A percentile compares a stretch with the other conserved stretches of the same genome.
Evolutionary conservation across 2,113 vertebrate species (phyloP).

Genomic region (Corythornis cristatus): DNA sequence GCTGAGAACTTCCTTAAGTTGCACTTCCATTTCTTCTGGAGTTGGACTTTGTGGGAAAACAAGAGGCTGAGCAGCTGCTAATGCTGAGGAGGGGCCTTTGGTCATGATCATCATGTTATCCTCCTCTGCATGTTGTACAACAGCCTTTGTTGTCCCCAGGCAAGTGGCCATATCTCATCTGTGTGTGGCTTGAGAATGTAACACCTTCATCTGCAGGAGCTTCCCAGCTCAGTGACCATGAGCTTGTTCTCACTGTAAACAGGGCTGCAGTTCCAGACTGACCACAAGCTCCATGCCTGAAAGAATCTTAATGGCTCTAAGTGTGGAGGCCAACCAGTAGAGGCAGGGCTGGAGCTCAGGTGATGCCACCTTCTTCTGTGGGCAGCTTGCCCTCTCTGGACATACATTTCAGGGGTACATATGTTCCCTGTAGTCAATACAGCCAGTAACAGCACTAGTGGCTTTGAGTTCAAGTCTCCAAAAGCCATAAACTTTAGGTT

Average conservation of each 20-base stretch:
- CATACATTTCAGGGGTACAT: no score
- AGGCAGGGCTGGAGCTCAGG: neutral
- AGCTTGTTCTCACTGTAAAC: neutral
- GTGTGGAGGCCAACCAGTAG: rapidly evolving
- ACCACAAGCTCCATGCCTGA: neutral
- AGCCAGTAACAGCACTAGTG: rapidly evolving
- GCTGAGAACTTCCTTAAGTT: constrained; percentile 38
- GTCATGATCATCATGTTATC: neutral
- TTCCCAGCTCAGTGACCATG: rapidly evolving
- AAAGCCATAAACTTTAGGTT: neutral
- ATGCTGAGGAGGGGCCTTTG: neutral
- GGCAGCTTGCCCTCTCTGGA: neutral
- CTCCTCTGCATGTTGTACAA: rapidly evolving
- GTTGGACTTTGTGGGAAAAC: constrained; percentile 37
- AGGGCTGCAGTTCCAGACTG: neutral
- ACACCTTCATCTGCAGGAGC: neutral
- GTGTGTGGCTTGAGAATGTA: neutral
- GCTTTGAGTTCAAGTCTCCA: neutral
- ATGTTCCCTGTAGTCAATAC: neutral
- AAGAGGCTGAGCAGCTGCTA: constrained; percentile 10
- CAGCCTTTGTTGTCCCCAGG: neutral
- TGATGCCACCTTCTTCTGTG: rapidly evolving
- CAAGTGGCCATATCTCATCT: neutral
- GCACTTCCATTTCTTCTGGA: constrained; percentile 10
- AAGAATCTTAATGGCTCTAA: neutral